phyloP scores from a whole-genome alignment of 2,797 vertebrate species.

The Artibeus lituratus region DNA sequence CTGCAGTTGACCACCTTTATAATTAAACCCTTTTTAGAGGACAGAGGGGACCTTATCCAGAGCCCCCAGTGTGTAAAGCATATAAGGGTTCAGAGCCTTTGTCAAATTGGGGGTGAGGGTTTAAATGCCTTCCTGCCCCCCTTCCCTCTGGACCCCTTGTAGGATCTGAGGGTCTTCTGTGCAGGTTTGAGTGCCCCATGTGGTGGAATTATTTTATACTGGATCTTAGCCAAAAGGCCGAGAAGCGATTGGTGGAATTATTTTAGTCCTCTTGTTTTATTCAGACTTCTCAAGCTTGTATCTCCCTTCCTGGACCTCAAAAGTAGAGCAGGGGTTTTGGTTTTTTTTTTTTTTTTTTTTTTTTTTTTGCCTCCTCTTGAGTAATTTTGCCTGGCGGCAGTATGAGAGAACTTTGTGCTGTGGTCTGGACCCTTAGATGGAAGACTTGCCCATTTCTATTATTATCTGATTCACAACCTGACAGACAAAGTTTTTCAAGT shows the following conservation, averaged over 20 bases:
- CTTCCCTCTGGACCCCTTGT: not conserved
- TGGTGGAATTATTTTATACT: not conserved
- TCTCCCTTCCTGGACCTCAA: not conserved
- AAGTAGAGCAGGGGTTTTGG: too few relatives aligned
- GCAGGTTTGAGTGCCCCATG: not conserved
- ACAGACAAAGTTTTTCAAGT: constrained; percentile 34
- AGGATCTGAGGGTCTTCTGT: not conserved
- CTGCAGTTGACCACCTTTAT: not conserved
- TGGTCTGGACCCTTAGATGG: not conserved
- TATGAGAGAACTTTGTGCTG: not conserved
- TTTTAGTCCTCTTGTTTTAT: not conserved
- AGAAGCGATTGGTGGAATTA: too few relatives aligned
- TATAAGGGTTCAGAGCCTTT: not conserved
- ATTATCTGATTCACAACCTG: constrained; percentile 37
- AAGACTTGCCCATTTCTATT: constrained; percentile 16
- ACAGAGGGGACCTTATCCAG: not conserved
- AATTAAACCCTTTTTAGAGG: not conserved
- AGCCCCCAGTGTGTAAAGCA: not conserved
- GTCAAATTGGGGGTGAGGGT: not conserved
- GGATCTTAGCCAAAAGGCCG: too few relatives aligned
- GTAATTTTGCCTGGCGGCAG: not conserved
- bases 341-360: too few relatives aligned
- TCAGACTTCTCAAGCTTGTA: not conserved
- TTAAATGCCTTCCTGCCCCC: not conserved
- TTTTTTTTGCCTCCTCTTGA: not conserved